Conservation (phyloP, 2,797 vertebrate species). For the Takifugu rubripes region DNA sequence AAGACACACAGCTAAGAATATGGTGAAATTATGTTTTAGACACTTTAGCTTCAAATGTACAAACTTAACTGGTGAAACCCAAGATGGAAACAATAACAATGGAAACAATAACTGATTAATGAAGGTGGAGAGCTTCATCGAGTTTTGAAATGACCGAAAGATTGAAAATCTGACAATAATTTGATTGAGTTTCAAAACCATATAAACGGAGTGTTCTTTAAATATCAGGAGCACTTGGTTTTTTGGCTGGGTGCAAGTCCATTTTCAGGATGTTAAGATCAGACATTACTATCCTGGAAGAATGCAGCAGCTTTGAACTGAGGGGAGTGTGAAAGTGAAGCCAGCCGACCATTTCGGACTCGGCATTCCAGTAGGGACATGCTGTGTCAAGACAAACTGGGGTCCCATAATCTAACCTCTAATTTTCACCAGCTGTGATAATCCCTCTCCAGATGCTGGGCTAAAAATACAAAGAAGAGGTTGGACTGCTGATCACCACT, state of each 20-base stretch:
- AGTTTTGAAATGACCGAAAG: too few relatives aligned
- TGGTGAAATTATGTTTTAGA: too few relatives aligned
- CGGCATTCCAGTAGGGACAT: slow-evolving; percentile 63
- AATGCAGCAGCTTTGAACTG: slow-evolving; percentile 5
- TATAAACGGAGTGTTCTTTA: too few relatives aligned
- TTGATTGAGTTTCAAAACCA: too few relatives aligned
- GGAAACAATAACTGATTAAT: too few relatives aligned
- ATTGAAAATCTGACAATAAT: too few relatives aligned
- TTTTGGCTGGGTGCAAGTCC: not conserved
- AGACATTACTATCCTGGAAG: not conserved
- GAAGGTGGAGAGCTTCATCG: too few relatives aligned
- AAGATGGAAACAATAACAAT: too few relatives aligned
- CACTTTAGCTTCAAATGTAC: too few relatives aligned
- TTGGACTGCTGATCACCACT: slow-evolving; percentile 9
- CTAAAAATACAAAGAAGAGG: slow-evolving; percentile 38
- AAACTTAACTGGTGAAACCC: too few relatives aligned
- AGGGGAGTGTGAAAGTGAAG: slow-evolving; percentile 9
- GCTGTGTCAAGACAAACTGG: slow-evolving; percentile 51
- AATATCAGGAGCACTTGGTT: too few relatives aligned
- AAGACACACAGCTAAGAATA: too few relatives aligned
- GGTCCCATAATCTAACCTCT: slow-evolving; percentile 49
- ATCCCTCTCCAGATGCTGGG: slow-evolving; percentile 55
- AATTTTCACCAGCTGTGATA: slow-evolving; percentile 64
- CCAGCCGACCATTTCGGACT: slow-evolving; percentile 12
- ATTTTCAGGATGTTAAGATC: not conserved